Evolutionary conservation across 2,113 vertebrate species (phyloP).

Genomic region (Prionailurus viverrinus): DNA sequence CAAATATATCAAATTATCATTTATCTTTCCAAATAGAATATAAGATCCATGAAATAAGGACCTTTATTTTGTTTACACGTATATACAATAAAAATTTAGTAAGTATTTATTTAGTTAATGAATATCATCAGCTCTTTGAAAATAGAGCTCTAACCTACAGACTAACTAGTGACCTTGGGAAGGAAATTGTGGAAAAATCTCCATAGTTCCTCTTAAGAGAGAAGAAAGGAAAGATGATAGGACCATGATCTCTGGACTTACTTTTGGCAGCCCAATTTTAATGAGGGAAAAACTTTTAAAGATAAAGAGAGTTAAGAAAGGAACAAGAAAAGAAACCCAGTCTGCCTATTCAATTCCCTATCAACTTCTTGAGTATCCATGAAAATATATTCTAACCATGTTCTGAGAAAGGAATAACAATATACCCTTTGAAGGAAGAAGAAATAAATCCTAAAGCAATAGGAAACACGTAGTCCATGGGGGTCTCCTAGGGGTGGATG

Average conservation of each 20-base stretch:
- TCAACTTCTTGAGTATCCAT: constrained; percentile 34
- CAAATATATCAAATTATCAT: constrained; percentile 8
- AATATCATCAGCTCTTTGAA: background rate
- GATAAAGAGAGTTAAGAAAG: background rate
- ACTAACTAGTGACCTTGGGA: background rate
- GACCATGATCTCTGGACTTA: background rate
- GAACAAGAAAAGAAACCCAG: background rate
- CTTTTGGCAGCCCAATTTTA: constrained; percentile 16
- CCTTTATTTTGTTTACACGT: background rate
- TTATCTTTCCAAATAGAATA: background rate
- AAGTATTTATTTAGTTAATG: constrained; percentile 25
- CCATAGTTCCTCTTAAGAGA: constrained; percentile 25
- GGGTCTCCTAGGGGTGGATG: background rate
- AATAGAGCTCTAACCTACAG: background rate
- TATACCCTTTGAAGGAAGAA: background rate
- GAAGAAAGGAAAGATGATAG: background rate
- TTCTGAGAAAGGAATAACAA: constrained; percentile 26
- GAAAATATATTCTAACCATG: constrained; percentile 2
- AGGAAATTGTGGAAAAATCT: constrained; percentile 8
- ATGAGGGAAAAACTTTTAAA: constrained; percentile 40
- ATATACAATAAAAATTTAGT: background rate
- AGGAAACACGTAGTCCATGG: background rate
- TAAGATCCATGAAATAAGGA: background rate
- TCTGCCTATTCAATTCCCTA: background rate
- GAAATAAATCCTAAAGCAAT: constrained; percentile 4